Evolutionary conservation across 2,113 vertebrate genomes (phyloP).

Genomic region (Microcebus griseorufus): DNA sequence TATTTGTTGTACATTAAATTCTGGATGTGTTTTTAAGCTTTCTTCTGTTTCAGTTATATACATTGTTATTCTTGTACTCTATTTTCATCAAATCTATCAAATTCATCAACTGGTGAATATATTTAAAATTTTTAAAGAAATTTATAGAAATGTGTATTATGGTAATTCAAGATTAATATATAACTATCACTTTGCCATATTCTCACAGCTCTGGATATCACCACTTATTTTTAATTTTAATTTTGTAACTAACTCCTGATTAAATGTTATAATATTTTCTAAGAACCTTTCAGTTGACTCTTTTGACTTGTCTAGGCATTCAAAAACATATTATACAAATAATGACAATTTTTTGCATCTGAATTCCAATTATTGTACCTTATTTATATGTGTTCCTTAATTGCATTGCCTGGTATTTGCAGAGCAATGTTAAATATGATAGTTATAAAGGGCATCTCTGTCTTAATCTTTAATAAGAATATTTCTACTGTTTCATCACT

Average conservation of each 20-base stretch:
- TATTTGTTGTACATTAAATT: not conserved
- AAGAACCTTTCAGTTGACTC: not conserved
- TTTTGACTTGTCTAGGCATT: not conserved
- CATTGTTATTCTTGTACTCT: not conserved
- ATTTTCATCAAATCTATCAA: not conserved
- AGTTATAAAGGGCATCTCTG: not conserved
- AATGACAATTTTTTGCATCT: not conserved
- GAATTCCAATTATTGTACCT: not conserved
- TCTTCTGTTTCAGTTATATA: not conserved
- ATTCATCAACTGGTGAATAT: not conserved
- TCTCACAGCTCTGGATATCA: not conserved
- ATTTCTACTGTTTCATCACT: not conserved
- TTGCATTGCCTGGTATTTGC: not conserved
- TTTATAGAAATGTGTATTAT: not conserved
- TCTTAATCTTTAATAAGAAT: slow-evolving; percentile 13
- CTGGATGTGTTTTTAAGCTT: not conserved
- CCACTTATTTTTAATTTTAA: slow-evolving; percentile 4
- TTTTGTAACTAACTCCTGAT: not conserved
- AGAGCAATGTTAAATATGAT: not conserved
- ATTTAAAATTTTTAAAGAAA: not conserved
- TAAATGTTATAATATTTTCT: not conserved
- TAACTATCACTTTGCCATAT: not conserved
- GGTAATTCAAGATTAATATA: not conserved
- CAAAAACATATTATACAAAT: not conserved
- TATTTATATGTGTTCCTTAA: not conserved